A percentile compares a stretch with the other conserved stretches of the same genome.
phyloP scores from a whole-genome alignment of 2,113 vertebrate genomes.

The Colossoma macropomum region DNA sequence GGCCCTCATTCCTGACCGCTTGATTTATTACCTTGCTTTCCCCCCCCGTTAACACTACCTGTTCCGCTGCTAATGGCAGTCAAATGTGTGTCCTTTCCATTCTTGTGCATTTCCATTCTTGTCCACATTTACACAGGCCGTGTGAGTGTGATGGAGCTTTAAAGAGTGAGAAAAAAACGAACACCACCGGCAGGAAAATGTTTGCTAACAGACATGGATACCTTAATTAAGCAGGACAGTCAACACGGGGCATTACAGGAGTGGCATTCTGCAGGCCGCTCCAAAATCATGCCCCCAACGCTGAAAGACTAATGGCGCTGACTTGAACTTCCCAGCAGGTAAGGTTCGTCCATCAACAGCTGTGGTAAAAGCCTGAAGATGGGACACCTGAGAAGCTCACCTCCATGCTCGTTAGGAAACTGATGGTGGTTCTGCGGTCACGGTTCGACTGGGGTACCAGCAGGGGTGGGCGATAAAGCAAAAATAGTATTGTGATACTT shows the following conservation, averaged over 20 bases:
- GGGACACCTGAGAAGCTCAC: conserved; percentile 60
- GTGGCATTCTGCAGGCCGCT: conserved; percentile 49
- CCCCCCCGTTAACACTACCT: background rate
- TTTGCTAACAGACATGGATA: conserved; percentile 59
- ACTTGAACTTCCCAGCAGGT: conserved; percentile 65
- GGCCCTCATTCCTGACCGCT: background rate
- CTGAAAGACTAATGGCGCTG: conserved; percentile 69
- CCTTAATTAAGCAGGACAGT: conserved; percentile 62
- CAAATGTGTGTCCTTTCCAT: conserved; percentile 9
- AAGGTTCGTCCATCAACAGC: conserved; percentile 65
- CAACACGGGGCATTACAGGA: conserved; percentile 51
- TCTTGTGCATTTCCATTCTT: conserved; percentile 10
- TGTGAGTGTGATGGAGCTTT: background rate
- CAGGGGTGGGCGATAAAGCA: background rate
- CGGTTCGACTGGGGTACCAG: conserved; percentile 11
- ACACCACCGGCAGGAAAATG: conserved; percentile 35
- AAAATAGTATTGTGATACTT: background rate
- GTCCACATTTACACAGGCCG: background rate
- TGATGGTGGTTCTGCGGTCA: conserved; percentile 30
- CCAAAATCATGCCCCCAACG: conserved; percentile 45
- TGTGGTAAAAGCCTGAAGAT: conserved; percentile 60
- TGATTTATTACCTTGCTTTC: conserved; percentile 11
- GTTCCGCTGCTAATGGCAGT: background rate
- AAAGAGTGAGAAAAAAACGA: conserved; percentile 26
- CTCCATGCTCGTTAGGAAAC: conserved; percentile 46